phyloP scores from a whole-genome alignment of 1,140 invertebrate genomes.

The Cherax quadricarinatus region DNA sequence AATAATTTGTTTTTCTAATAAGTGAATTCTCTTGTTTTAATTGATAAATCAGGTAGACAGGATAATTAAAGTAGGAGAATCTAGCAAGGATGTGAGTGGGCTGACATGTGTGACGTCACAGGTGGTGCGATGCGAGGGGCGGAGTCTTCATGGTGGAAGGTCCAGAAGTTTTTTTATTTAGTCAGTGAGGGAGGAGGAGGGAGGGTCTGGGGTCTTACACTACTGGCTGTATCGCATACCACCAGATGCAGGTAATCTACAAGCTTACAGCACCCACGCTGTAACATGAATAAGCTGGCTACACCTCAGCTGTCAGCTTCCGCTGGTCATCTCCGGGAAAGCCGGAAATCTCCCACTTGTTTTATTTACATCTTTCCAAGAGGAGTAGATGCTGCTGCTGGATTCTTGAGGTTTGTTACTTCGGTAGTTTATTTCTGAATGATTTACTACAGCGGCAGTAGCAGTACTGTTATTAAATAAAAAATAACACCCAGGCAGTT shows the following conservation, averaged over 20 bases:
- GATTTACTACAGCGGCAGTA: neutral
- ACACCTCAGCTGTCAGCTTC: neutral
- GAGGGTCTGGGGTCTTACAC: neutral
- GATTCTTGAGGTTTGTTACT: neutral
- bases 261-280: neutral
- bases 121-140: constrained; percentile 57
- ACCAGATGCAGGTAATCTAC: too few species aligned
- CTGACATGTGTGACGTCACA: constrained; percentile 43
- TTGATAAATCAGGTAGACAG: too few species aligned
- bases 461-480: neutral
- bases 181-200: neutral
- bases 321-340: too few species aligned
- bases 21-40: too few species aligned
- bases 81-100: too few species aligned
- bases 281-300: neutral
- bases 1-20: too few species aligned
- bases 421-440: neutral
- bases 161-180: too few species aligned
- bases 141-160: neutral
- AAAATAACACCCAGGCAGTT: neutral
- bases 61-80: too few species aligned
- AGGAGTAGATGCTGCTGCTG: too few species aligned
- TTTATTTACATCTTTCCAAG: neutral
- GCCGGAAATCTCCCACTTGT: neutral
- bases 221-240: neutral